These are phyloP conservation scores for Aphidoletes aphidimyza DNA, from an alignment of 2,888 invertebrate genomes.

Conservation along the genomic window DNA sequence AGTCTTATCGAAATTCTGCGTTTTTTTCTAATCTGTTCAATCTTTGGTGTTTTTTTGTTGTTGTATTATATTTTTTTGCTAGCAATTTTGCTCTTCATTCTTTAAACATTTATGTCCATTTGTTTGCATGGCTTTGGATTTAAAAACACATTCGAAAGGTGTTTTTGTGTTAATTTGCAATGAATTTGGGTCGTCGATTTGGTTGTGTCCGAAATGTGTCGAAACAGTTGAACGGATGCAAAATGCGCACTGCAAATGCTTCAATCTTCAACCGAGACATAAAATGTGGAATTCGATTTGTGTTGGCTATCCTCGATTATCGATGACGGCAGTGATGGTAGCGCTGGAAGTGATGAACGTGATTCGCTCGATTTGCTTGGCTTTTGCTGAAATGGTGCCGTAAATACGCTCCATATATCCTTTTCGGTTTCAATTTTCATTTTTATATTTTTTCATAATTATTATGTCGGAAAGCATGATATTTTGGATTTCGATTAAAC, in stretches of 20 bases:
- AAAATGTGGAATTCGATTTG: constrained; percentile 66
- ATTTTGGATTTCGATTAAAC: constrained; percentile 4
- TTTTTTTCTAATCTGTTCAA: neutral
- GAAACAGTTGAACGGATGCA: no score
- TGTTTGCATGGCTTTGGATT: no score
- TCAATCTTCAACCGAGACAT: constrained; percentile 65
- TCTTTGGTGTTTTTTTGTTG: constrained; percentile 19
- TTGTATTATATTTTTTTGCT: neutral
- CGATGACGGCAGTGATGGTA: constrained; percentile 57
- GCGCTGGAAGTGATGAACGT: constrained; percentile 45
- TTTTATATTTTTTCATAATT: neutral
- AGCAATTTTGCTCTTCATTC: no score
- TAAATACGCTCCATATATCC: constrained; percentile 54
- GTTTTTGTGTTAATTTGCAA: no score
- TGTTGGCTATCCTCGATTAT: constrained; percentile 63
- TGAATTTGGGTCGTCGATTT: no score
- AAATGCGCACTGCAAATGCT: no score
- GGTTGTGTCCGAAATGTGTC: no score
- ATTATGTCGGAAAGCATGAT: neutral
- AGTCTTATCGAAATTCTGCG: constrained; percentile 20
- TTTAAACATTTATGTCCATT: no score
- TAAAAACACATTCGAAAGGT: no score
- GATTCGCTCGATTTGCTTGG: constrained; percentile 34
- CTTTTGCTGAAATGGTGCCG: constrained; percentile 54
- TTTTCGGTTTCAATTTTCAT: constrained; percentile 15